Base-by-base conservation (phyloP, 2,797 vertebrate species). In the Sebastes alutus region DNA sequence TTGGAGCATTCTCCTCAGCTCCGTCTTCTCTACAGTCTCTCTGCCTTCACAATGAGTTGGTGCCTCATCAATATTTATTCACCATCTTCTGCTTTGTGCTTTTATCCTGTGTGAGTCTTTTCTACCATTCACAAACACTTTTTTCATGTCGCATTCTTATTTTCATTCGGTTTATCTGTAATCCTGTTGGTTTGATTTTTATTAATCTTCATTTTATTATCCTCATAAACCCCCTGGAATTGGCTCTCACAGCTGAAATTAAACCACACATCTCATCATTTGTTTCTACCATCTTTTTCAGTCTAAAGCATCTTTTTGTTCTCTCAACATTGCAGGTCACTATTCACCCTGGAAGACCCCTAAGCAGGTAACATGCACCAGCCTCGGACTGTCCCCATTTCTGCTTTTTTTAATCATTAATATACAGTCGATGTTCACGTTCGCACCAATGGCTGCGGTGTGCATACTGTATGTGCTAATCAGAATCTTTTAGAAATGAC, bases 341-440 rank as follows among this genome's bases (percentile, higher is more conserved):
- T 98, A 97, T 97, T 99, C 98, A 94, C 98, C 98, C 86, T 99
- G 98, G 98, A 99, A 99, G 97, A 98, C 95, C 96, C 96, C 97
- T 94, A 99, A 98, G 94, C 97, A 98, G 97, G 98, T 99, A 99
- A 99, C 92, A 92, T 38, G 61, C 73, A 76, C 78, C 88, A 82
- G 86, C 74, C 70, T 63, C 33, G 25, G 84, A 83, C 74, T 77
- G 60, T 78, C 67, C 66, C 68, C 68, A 65, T 77, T 52, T 85
- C 76, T 77, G 78, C 69, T 83, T 75, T 20, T 66, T 66, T 62
- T 25, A 83, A 35, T 75, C 79, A 75, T 72, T 62, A 75, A 74
- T 81, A 52, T 10, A 27, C 7, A 6, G 23, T 62, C 71, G 66
- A 60, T 81, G 58, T 81, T 72, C 42, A 67, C 66, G 70, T 84